phyloP scores from a whole-genome alignment of 1,140 invertebrate genomes.

The Zeugodacus cucurbitae region DNA sequence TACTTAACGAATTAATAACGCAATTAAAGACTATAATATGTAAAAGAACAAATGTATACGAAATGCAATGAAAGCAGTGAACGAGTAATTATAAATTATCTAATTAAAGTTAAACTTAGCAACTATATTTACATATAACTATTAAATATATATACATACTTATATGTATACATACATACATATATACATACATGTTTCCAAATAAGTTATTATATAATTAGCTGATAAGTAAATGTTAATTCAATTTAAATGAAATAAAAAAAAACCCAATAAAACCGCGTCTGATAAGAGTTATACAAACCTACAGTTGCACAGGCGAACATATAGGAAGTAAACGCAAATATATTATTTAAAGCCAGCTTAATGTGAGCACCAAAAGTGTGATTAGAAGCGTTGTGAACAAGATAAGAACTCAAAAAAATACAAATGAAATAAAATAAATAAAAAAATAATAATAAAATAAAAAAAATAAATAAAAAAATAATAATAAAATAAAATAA shows the following conservation, averaged over 20 bases:
- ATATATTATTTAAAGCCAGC: no score
- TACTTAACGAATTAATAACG: conserved; percentile 19
- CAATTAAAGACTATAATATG: conserved; percentile 31
- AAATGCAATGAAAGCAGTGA: background rate
- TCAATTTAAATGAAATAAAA: background rate
- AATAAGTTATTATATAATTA: background rate
- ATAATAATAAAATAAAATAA: no score
- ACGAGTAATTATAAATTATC: conserved; percentile 33
- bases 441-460: no score
- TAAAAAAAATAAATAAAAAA: no score
- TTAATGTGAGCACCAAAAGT: no score
- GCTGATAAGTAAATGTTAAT: background rate
- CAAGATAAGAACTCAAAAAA: no score
- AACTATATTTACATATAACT: background rate
- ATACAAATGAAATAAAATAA: no score
- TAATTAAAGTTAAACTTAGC: conserved; percentile 11
- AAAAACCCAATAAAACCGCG: background rate
- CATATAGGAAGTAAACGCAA: no score
- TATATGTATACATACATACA: background rate
- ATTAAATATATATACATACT: no score
- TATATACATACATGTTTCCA: background rate
- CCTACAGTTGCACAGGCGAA: no score
- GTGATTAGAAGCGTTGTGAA: no score
- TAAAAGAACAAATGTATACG: conserved; percentile 28
- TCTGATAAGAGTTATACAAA: no score